phyloP scores from a whole-genome alignment of 2,797 vertebrate genomes.

The Otolemur crassicaudatus region DNA sequence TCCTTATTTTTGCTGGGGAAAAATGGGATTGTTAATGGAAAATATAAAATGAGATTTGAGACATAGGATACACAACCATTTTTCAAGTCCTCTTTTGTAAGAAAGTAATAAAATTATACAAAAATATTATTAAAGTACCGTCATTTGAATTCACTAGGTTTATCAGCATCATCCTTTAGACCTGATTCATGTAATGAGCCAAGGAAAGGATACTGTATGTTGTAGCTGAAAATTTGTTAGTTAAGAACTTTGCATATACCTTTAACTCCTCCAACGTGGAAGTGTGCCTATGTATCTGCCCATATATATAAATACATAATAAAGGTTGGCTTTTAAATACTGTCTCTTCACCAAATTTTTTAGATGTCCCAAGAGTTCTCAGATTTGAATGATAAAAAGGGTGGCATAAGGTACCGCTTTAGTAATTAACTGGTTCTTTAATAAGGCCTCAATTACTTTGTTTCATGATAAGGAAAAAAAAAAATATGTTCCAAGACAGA shows the following conservation, averaged over 20 bases:
- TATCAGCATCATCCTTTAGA: conserved; percentile 35
- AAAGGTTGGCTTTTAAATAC: conserved; percentile 70
- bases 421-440: conserved; percentile 91
- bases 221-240: conserved; percentile 18
- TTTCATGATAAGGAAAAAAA: conserved; percentile 85
- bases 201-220: conserved; percentile 39
- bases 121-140: conserved; percentile 42
- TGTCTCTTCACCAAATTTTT: conserved; percentile 75
- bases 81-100: conserved; percentile 36
- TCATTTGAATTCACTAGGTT: conserved; percentile 27
- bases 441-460: conserved; percentile 90
- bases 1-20: conserved; percentile 25
- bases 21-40: not conserved
- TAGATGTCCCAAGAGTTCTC: conserved; percentile 76
- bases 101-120: conserved; percentile 40
- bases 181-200: conserved; percentile 25
- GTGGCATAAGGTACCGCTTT: conserved; percentile 87
- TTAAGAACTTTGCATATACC: not conserved
- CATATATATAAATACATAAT: conserved; percentile 10
- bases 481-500: conserved; percentile 87
- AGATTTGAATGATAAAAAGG: conserved; percentile 80
- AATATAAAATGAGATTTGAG: conserved; percentile 9
- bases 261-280: conserved; percentile 14
- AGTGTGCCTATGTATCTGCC: not conserved
- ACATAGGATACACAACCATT: not conserved